Evolutionary conservation across 1,140 invertebrate genomes (phyloP).

Genomic region (Megathymus violae): DNA sequence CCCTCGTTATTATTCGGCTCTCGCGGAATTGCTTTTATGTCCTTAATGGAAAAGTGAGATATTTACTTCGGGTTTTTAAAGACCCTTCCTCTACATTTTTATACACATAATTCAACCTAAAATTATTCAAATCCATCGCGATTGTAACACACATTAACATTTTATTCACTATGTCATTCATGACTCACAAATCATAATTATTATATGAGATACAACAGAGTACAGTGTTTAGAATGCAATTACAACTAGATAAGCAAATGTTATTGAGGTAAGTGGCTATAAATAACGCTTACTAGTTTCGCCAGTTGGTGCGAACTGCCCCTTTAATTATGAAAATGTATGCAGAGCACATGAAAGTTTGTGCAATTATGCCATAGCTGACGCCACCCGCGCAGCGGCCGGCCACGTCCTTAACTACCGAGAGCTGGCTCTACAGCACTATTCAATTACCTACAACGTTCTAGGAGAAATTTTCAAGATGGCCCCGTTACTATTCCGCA

Average conservation of each 20-base stretch:
- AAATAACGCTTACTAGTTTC: constrained; percentile 67
- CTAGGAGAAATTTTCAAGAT: constrained; percentile 65
- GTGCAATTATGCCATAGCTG: constrained; percentile 76
- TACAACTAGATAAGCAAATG: constrained; percentile 45
- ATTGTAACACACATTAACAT: constrained; percentile 47
- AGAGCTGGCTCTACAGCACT: constrained; percentile 60
- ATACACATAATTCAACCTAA: constrained; percentile 52
- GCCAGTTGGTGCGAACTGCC: constrained; percentile 74
- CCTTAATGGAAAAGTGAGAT: constrained; percentile 82
- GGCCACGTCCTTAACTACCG: constrained; percentile 69
- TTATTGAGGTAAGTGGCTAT: constrained; percentile 60
- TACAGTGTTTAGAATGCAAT: not conserved
- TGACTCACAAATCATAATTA: not conserved
- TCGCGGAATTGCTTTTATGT: constrained; percentile 81
- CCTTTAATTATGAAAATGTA: constrained; percentile 83
- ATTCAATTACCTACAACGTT: constrained; percentile 76
- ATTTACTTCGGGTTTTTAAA: constrained; percentile 77
- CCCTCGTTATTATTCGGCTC: constrained; percentile 82
- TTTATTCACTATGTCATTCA: too few species aligned
- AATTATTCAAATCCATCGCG: constrained; percentile 53
- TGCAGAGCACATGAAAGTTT: constrained; percentile 81
- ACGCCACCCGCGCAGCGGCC: constrained; percentile 54
- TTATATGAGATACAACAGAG: not conserved
- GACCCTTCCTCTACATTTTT: constrained; percentile 70
- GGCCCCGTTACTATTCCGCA: constrained; percentile 42